These are phyloP conservation scores for Drosophila leonis DNA, from an alignment of 2,888 invertebrate genomes.

Conservation along the genomic window DNA sequence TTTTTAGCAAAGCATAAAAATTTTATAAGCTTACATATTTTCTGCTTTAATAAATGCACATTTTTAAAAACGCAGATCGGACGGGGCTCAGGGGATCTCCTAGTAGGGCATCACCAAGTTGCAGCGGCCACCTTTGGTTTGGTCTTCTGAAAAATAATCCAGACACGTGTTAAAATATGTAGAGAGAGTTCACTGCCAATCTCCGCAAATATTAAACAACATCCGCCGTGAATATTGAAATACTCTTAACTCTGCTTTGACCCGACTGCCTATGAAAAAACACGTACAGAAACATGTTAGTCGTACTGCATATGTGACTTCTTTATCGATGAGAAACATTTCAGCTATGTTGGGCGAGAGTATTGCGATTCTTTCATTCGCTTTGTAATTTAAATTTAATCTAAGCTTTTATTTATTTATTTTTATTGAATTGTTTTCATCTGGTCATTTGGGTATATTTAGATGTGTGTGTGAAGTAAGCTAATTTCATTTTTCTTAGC, in stretches of 20 bases:
- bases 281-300: constrained; percentile 5
- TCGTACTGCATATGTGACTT: neutral
- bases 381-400: neutral
- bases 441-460: neutral
- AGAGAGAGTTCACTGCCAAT: constrained; percentile 1
- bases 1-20: too few species aligned
- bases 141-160: neutral
- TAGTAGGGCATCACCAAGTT: too few species aligned
- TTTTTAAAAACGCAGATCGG: too few species aligned
- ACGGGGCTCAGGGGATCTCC: too few species aligned
- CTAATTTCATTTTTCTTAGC: too few species aligned
- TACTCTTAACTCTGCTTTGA: constrained; percentile 33
- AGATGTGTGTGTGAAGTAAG: neutral
- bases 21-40: too few species aligned
- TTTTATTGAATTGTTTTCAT: neutral
- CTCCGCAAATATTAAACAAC: constrained; percentile 69
- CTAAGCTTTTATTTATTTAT: neutral
- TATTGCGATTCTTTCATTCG: neutral
- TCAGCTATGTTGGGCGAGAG: neutral
- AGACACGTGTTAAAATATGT: constrained; percentile 21
- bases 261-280: constrained; percentile 1
- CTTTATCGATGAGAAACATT: constrained; percentile 5
- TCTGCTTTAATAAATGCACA: too few species aligned
- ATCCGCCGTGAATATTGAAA: constrained; percentile 75
- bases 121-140: neutral